phyloP scores from a whole-genome alignment of 2,888 invertebrate species.

The Cabera pusaria region DNA sequence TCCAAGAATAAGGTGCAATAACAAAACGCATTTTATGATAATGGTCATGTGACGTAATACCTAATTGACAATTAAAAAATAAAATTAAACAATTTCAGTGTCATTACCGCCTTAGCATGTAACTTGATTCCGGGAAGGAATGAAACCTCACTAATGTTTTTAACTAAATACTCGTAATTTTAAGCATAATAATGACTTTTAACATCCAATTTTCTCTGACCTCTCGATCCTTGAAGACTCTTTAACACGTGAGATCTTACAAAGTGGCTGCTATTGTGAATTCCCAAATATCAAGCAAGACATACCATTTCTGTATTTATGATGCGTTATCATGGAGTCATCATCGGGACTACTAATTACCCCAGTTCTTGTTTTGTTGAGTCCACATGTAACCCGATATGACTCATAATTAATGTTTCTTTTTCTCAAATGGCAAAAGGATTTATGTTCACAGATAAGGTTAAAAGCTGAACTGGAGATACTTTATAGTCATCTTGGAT shows the following conservation, averaged over 20 bases:
- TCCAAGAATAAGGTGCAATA: slow-evolving; percentile 39
- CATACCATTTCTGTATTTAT: slow-evolving; percentile 32
- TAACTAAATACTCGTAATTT: slow-evolving; percentile 51
- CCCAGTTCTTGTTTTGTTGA: slow-evolving; percentile 42
- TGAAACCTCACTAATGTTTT: slow-evolving; percentile 61
- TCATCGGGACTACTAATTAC: slow-evolving; percentile 58
- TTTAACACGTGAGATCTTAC: too few relatives aligned
- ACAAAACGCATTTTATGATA: slow-evolving; percentile 49
- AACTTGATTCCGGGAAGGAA: slow-evolving; percentile 56
- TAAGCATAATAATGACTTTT: slow-evolving; percentile 54
- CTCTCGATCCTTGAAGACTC: too few relatives aligned
- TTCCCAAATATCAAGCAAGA: slow-evolving; percentile 30
- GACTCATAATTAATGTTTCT: slow-evolving; percentile 38
- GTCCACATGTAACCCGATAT: slow-evolving; percentile 47
- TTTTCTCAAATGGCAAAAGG: slow-evolving; percentile 35
- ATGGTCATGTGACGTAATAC: slow-evolving; percentile 42
- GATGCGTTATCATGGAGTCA: slow-evolving; percentile 34
- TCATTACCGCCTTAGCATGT: slow-evolving; percentile 53
- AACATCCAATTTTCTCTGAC: slow-evolving; percentile 44
- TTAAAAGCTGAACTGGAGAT: slow-evolving; percentile 35
- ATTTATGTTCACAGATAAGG: slow-evolving; percentile 36
- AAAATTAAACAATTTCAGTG: slow-evolving; percentile 49
- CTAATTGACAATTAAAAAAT: slow-evolving; percentile 58
- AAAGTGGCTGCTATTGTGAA: slow-evolving; percentile 34
- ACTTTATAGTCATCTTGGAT: slow-evolving; percentile 42